Percentiles rank a stretch among this genome's conserved stretches.
phyloP scores from a whole-genome alignment of 2,888 invertebrate species.

The Parthenolecanium corni region DNA sequence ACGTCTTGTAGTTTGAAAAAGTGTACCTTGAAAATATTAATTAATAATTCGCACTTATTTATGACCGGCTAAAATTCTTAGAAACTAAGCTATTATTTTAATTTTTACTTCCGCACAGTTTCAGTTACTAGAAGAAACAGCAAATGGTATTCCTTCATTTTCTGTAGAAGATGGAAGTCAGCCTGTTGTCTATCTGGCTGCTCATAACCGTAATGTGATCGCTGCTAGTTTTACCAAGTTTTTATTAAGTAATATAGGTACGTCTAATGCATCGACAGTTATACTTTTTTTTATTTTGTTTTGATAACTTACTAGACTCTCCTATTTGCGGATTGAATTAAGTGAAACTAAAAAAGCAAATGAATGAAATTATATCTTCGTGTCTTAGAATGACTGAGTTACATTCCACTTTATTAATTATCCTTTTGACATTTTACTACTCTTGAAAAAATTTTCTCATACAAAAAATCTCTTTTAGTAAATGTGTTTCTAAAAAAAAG shows the following conservation, averaged over 20 bases:
- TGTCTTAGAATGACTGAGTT: too few species aligned
- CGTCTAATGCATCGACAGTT: too few species aligned
- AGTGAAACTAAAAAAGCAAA: background rate
- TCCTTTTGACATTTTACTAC: too few species aligned
- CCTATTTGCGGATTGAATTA: background rate
- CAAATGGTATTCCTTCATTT: slow-evolving; percentile 50
- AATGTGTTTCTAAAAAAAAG: too few species aligned
- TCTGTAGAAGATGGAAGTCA: slow-evolving; percentile 85
- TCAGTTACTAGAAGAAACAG: slow-evolving; percentile 50
- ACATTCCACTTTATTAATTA: too few species aligned
- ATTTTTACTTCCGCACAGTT: slow-evolving; percentile 45
- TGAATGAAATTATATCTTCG: background rate
- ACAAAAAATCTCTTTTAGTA: too few species aligned
- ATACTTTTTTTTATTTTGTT: background rate
- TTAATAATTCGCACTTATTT: background rate
- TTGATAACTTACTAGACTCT: background rate
- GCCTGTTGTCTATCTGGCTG: slow-evolving; percentile 67
- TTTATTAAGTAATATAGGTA: slow-evolving; percentile 76
- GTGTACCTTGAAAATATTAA: background rate
- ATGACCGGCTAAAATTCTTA: too few species aligned
- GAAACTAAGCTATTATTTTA: too few species aligned
- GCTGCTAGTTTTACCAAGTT: slow-evolving; percentile 88
- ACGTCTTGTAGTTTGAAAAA: too few species aligned
- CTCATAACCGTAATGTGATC: slow-evolving; percentile 76
- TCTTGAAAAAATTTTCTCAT: too few species aligned